Evolutionary conservation across 2,797 vertebrate species (phyloP).

Genomic region (Rallus crepitans): DNA sequence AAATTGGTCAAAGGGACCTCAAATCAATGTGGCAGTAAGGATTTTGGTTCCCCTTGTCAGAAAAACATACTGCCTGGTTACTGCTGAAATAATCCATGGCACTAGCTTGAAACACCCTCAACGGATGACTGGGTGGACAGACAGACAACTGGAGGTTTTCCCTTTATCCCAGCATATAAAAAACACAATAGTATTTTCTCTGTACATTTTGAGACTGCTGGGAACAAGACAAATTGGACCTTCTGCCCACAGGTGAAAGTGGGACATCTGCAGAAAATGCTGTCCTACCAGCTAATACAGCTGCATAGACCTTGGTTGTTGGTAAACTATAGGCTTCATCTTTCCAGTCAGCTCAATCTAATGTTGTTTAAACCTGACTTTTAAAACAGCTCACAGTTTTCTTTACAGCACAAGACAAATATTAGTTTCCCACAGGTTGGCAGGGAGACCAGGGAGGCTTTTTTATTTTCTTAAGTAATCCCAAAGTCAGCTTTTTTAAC

Average conservation of each 20-base stretch:
- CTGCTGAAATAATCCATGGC: slow-evolving; percentile 10
- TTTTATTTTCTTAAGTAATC: neutral
- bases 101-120: neutral
- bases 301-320: neutral
- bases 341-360: neutral
- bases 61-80: neutral
- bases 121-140: neutral
- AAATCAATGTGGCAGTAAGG: neutral
- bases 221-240: neutral
- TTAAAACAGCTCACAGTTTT: neutral
- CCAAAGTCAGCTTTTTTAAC: neutral
- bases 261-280: neutral
- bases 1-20: slow-evolving; percentile 22
- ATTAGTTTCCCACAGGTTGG: neutral
- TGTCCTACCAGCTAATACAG: neutral
- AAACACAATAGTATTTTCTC: neutral
- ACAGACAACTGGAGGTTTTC: neutral
- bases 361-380: neutral
- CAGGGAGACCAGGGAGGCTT: neutral
- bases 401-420: neutral
- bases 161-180: too few species aligned
- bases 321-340: neutral
- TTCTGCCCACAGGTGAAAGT: neutral
- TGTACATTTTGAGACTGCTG: neutral
- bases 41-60: too few species aligned